Conservation (phyloP, 2,888 invertebrate species). For the Anagyrus pseudococci region DNA sequence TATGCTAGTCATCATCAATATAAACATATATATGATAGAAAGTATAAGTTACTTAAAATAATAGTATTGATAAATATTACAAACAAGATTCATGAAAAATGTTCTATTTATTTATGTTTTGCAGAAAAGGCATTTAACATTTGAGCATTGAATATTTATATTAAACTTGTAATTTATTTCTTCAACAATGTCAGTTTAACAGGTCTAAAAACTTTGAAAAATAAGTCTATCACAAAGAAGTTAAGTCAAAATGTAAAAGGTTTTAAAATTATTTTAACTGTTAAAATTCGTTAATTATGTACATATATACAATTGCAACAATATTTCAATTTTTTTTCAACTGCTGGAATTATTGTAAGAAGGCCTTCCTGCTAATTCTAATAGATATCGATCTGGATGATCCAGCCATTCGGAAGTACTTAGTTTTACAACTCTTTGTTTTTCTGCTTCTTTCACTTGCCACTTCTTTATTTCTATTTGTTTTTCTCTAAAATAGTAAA, state of each 20-base stretch:
- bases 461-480: conserved; percentile 91
- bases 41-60: no score
- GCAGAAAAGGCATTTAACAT: conserved; percentile 2
- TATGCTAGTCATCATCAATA: no score
- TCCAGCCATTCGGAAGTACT: conserved; percentile 93
- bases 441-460: conserved; percentile 89
- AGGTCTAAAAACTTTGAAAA: no score
- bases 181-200: no score
- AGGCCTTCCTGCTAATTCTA: conserved; percentile 85
- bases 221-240: no score
- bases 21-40: no score
- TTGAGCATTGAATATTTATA: no score
- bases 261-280: conserved; percentile 13
- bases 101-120: neutral
- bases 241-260: conserved; percentile 13
- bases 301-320: conserved; percentile 39
- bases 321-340: conserved; percentile 34
- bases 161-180: no score
- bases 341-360: conserved; percentile 77
- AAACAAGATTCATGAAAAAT: neutral
- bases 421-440: conserved; percentile 83
- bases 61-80: no score
- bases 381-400: conserved; percentile 90
- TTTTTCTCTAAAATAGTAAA: conserved; percentile 68
- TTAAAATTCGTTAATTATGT: conserved; percentile 32